Conservation (phyloP, 1,140 invertebrate genomes). For the Rhagoletis zephyria region DNA sequence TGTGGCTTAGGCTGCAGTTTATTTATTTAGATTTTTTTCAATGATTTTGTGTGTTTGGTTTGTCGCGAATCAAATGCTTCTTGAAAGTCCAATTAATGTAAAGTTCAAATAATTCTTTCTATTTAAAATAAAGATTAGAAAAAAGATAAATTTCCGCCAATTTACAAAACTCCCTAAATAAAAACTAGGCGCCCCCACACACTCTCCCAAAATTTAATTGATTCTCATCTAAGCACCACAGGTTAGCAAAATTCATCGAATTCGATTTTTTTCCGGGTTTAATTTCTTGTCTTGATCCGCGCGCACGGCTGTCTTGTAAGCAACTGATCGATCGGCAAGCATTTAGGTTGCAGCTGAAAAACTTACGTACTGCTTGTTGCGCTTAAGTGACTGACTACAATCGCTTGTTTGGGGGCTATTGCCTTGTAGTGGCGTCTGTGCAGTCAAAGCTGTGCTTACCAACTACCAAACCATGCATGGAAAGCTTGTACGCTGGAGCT, state of each 20-base stretch:
- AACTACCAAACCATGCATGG: background rate
- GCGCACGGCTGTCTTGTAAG: slow-evolving; percentile 6
- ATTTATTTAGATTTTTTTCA: background rate
- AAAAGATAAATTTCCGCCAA: no score
- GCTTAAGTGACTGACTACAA: slow-evolving; percentile 10
- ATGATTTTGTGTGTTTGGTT: background rate
- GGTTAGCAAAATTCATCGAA: background rate
- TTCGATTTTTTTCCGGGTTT: background rate
- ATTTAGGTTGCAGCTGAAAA: slow-evolving; percentile 1
- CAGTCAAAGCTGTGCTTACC: slow-evolving; percentile 1
- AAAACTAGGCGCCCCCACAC: background rate
- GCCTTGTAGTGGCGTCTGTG: background rate
- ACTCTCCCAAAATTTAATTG: background rate
- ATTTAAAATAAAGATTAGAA: background rate
- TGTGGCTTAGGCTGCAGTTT: background rate
- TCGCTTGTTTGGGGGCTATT: background rate
- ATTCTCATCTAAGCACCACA: background rate
- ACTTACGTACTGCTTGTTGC: background rate
- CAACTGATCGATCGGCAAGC: background rate
- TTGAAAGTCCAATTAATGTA: no score
- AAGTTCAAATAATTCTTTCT: background rate
- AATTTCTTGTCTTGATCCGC: background rate
- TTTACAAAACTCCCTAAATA: background rate
- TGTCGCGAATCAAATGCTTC: background rate
- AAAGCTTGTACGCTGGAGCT: background rate